phyloP scores from a whole-genome alignment of 2,797 vertebrate genomes.

The Fringilla coelebs region DNA sequence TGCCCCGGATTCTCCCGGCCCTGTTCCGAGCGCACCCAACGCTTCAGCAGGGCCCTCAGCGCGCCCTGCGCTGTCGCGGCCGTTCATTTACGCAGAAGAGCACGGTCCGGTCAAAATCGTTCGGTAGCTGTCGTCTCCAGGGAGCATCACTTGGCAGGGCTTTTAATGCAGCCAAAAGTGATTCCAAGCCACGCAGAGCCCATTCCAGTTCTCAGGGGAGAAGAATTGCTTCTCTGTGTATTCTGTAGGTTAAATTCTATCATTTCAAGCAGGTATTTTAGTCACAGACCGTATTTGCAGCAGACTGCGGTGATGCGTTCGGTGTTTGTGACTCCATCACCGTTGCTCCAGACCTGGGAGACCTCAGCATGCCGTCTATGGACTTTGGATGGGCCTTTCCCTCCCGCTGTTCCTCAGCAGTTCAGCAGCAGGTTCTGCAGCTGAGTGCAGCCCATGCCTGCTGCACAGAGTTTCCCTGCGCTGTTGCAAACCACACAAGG shows the following conservation, averaged over 20 bases:
- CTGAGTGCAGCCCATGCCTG: not conserved
- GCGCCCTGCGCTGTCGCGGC: not conserved
- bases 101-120: not conserved
- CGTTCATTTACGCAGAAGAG: not conserved
- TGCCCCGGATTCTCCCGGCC: not conserved
- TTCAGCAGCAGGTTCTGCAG: not conserved
- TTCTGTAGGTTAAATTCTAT: rapidly evolving
- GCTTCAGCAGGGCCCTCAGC: not conserved
- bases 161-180: not conserved
- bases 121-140: not conserved
- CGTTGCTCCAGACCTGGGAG: not conserved
- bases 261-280: rapidly evolving
- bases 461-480: rapidly evolving
- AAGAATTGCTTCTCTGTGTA: not conserved
- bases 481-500: too few relatives aligned
- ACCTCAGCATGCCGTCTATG: not conserved
- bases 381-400: not conserved
- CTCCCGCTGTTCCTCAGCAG: not conserved
- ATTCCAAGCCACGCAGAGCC: not conserved
- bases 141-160: not conserved
- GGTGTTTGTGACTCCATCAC: not conserved
- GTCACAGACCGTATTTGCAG: not conserved
- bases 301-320: not conserved
- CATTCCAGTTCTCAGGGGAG: not conserved
- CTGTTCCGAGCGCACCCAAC: not conserved